phyloP scores from a whole-genome alignment of 2,888 invertebrate genomes.

The Leucoptera coffeella region DNA sequence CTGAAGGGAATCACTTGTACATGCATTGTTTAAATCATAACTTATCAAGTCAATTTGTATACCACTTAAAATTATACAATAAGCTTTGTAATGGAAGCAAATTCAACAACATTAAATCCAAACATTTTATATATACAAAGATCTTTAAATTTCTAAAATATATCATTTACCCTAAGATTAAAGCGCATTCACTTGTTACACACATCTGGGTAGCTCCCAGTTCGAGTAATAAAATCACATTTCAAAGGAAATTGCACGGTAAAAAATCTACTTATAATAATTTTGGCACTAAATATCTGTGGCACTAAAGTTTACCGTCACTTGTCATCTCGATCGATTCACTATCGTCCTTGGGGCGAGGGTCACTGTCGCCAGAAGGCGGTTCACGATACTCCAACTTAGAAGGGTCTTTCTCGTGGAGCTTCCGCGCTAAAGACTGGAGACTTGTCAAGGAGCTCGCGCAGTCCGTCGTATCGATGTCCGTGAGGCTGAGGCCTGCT shows the following conservation, averaged over 20 bases:
- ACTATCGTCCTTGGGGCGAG: neutral
- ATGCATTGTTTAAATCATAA: no score
- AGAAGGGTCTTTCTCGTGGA: conserved; percentile 75
- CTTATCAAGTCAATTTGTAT: no score
- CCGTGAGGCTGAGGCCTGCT: conserved; percentile 82
- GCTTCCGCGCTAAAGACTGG: conserved; percentile 71
- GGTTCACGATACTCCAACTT: conserved; percentile 64
- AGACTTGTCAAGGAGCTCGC: conserved; percentile 89
- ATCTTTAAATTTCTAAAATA: conserved; percentile 18
- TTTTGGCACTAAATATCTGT: conserved; percentile 63
- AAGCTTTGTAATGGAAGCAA: conserved; percentile 43
- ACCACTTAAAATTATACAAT: no score
- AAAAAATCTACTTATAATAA: conserved; percentile 47
- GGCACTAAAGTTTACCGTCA: conserved; percentile 49
- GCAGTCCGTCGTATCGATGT: conserved; percentile 95
- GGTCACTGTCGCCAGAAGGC: conserved; percentile 1
- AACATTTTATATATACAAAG: conserved; percentile 5
- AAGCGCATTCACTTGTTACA: conserved; percentile 47
- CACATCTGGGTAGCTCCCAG: conserved; percentile 31
- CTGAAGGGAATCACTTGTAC: no score
- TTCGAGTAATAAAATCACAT: conserved; percentile 36
- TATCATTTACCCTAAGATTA: conserved; percentile 17
- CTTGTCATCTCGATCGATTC: conserved; percentile 17
- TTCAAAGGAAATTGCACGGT: conserved; percentile 49
- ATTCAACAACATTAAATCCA: conserved; percentile 34